phyloP scores from a whole-genome alignment of 2,888 invertebrate species.

The Beris morrisii region DNA sequence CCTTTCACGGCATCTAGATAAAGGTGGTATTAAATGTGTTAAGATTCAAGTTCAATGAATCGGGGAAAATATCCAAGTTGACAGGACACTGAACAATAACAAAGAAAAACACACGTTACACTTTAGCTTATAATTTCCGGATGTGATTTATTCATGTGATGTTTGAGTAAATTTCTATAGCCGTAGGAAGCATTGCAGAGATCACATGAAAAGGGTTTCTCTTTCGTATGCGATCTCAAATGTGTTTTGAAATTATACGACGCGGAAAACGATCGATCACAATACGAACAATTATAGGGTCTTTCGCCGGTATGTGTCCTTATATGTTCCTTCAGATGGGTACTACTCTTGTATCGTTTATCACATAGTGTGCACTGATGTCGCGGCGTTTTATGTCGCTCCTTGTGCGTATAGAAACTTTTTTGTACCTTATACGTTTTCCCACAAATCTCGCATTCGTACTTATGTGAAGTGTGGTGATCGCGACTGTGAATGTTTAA shows the following conservation, averaged over 20 bases:
- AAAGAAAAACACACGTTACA: constrained; percentile 2
- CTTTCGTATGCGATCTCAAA: constrained; percentile 26
- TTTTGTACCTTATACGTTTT: constrained; percentile 27
- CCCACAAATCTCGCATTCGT: constrained; percentile 27
- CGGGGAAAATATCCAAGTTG: too few relatives aligned
- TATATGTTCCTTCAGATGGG: constrained; percentile 28
- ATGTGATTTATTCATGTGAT: constrained; percentile 29
- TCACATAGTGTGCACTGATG: constrained; percentile 22
- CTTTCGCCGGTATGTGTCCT: constrained; percentile 32
- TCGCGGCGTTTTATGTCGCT: constrained; percentile 24
- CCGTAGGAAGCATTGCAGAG: constrained; percentile 18
- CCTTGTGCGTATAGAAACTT: constrained; percentile 29
- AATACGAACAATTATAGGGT: constrained; percentile 23
- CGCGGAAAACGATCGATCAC: constrained; percentile 22
- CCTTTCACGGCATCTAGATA: too few relatives aligned
- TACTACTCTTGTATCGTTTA: constrained; percentile 25
- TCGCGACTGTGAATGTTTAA: constrained; percentile 24
- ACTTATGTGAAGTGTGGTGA: constrained; percentile 4
- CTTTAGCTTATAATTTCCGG: background rate
- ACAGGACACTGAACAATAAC: background rate
- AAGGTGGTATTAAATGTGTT: too few relatives aligned
- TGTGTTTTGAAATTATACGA: constrained; percentile 26
- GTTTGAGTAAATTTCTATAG: constrained; percentile 29
- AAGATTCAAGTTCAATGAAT: too few relatives aligned
- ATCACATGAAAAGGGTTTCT: constrained; percentile 30